Conservation (phyloP, 2,888 invertebrate genomes). For the Xestia sexstrigata region DNA sequence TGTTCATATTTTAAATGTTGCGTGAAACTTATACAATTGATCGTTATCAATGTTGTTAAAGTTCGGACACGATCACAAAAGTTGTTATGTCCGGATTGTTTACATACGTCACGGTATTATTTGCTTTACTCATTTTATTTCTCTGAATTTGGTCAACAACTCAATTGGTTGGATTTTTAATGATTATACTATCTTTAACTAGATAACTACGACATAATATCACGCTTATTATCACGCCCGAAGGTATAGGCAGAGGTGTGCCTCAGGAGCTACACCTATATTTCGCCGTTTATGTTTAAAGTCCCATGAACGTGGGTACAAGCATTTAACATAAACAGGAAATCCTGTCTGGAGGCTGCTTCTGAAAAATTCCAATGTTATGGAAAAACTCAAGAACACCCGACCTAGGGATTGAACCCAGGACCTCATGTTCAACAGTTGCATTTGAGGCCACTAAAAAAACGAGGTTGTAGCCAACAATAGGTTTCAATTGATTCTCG, state of each 20-base stretch:
- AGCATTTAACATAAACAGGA: background rate
- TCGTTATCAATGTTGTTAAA: conserved; percentile 24
- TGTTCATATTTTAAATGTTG: background rate
- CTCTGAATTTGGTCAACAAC: background rate
- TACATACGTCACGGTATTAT: conserved; percentile 10
- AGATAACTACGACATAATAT: background rate
- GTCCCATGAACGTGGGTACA: background rate
- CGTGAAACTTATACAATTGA: conserved; percentile 12
- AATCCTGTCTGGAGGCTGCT: background rate
- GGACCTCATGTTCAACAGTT: background rate
- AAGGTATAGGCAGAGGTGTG: background rate
- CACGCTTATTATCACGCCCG: background rate
- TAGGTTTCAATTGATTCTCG: background rate
- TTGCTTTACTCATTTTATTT: background rate
- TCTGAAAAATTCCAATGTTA: background rate
- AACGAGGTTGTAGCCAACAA: too few species aligned
- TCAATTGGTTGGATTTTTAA: background rate
- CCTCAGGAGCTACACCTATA: background rate
- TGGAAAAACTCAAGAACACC: background rate
- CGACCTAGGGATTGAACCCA: background rate
- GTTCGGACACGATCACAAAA: background rate
- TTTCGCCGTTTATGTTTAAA: background rate
- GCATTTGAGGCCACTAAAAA: background rate
- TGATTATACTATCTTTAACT: background rate
- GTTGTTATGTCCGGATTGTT: background rate